A percentile compares a stretch with the other conserved stretches of the same genome.
Evolutionary conservation across 2,888 invertebrate species (phyloP).

Genomic region (Thysanoteuthis rhombus): DNA sequence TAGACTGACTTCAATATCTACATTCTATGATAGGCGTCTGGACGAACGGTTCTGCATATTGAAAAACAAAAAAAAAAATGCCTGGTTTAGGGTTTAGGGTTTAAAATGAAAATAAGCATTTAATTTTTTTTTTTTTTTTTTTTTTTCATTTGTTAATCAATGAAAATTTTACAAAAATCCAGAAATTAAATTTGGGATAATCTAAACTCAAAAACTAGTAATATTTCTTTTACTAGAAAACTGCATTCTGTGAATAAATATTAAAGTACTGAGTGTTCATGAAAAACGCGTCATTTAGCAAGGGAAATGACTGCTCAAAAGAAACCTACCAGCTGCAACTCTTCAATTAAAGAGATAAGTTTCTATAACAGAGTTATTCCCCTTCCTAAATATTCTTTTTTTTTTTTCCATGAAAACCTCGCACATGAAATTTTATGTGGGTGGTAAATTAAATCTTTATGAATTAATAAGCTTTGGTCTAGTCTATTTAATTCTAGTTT

Average conservation of each 20-base stretch:
- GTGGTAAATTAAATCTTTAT: background rate
- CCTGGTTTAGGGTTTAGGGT: background rate
- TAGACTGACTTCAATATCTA: constrained; percentile 12
- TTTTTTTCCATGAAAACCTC: too few species aligned
- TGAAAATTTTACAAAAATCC: background rate
- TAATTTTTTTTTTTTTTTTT: background rate
- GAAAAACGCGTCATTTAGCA: too few species aligned
- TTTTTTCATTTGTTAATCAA: background rate
- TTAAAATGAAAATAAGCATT: background rate
- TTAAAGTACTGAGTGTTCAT: too few species aligned
- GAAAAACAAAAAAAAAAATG: constrained; percentile 12
- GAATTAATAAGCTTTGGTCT: background rate
- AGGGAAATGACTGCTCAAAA: too few species aligned
- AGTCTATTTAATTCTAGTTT: too few species aligned
- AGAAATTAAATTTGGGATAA: background rate
- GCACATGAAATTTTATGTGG: too few species aligned
- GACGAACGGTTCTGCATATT: background rate
- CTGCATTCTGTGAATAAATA: too few species aligned
- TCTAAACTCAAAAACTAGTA: background rate
- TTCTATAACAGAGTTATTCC: too few species aligned
- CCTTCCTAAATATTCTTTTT: too few species aligned
- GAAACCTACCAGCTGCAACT: too few species aligned
- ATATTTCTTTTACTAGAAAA: background rate
- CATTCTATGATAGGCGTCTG: background rate
- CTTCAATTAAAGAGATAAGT: too few species aligned